Evolutionary conservation across 2,888 invertebrate species (phyloP).

Genomic region (Dione vanillae): DNA sequence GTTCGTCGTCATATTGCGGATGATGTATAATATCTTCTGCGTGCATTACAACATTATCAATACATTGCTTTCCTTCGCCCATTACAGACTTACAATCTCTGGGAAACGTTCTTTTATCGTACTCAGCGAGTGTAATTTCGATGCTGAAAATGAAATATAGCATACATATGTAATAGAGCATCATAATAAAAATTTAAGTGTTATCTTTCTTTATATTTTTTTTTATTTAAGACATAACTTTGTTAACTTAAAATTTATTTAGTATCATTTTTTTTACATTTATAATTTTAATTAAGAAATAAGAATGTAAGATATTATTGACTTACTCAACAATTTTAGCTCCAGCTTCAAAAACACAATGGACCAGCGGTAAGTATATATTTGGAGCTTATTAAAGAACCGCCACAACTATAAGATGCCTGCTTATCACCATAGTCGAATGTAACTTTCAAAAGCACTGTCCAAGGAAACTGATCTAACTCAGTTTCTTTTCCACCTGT

Average conservation of each 20-base stretch:
- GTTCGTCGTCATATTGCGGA: slow-evolving; percentile 63
- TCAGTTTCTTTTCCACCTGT: slow-evolving; percentile 72
- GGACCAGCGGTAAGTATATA: slow-evolving; percentile 74
- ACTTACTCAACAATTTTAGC: slow-evolving; percentile 61
- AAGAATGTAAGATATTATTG: neutral
- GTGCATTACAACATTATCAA: slow-evolving; percentile 65
- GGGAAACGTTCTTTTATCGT: slow-evolving; percentile 74
- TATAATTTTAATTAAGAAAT: neutral
- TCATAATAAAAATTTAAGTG: neutral
- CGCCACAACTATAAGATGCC: slow-evolving; percentile 68
- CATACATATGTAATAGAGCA: neutral
- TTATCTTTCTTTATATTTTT: neutral
- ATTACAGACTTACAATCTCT: slow-evolving; percentile 64
- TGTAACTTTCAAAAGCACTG: slow-evolving; percentile 63
- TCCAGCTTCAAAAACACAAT: slow-evolving; percentile 64
- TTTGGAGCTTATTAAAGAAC: slow-evolving; percentile 69
- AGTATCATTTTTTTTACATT: neutral
- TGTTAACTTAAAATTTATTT: neutral
- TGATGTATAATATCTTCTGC: slow-evolving; percentile 63
- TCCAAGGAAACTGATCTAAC: slow-evolving; percentile 74
- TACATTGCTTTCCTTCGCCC: slow-evolving; percentile 61
- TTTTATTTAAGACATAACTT: neutral
- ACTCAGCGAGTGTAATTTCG: slow-evolving; percentile 69
- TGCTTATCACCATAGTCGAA: slow-evolving; percentile 59
- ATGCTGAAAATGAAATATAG: slow-evolving; percentile 57